Evolutionary conservation across 2,113 vertebrate genomes (phyloP).

Genomic region (Plecturocebus donacophilus): DNA sequence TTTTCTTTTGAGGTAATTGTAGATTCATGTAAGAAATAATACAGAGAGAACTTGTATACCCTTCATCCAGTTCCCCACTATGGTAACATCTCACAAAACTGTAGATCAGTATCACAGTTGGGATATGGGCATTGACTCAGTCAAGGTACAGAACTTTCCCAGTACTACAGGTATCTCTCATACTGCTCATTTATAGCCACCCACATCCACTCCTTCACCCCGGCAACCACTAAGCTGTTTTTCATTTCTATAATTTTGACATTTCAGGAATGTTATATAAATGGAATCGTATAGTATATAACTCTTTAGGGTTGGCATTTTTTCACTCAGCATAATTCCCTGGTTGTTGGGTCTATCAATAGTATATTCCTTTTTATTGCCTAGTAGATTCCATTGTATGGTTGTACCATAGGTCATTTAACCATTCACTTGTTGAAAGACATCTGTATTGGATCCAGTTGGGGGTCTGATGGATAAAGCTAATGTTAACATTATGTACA

Average conservation of each 20-base stretch:
- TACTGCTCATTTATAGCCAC: background rate
- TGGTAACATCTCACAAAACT: background rate
- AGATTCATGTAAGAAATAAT: background rate
- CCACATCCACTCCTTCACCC: background rate
- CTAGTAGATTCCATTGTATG: background rate
- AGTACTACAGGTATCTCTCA: fast-evolving
- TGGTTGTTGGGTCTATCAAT: background rate
- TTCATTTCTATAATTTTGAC: background rate
- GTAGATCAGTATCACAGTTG: fast-evolving
- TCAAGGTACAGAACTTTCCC: background rate
- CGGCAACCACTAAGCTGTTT: background rate
- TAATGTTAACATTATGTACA: background rate
- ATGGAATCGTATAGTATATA: background rate
- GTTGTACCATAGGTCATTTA: background rate
- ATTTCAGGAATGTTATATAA: background rate
- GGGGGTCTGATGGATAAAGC: background rate
- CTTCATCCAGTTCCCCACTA: background rate
- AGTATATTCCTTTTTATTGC: background rate
- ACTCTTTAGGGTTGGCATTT: background rate
- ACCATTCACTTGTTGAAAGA: background rate
- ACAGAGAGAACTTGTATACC: background rate
- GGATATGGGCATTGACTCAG: fast-evolving
- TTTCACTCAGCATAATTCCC: background rate
- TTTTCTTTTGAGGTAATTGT: background rate
- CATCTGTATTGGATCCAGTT: background rate